A percentile compares a stretch with the other conserved stretches of the same genome.
phyloP scores from a whole-genome alignment of 2,797 vertebrate genomes.

The Xenops minutus region DNA sequence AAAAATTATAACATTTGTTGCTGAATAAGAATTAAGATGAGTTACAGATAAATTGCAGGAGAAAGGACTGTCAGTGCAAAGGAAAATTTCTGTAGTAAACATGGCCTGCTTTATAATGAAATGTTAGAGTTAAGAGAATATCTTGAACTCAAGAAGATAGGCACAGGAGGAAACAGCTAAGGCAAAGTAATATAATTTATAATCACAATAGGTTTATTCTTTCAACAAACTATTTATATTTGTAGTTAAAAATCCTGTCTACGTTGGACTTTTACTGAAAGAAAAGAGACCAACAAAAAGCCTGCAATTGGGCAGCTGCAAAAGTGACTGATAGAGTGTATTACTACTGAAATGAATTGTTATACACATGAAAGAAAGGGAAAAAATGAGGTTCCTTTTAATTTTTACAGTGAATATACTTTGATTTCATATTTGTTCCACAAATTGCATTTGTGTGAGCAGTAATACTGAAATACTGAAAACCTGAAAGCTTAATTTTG shows the following conservation, averaged over 20 bases:
- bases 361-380: neutral
- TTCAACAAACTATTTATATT: neutral
- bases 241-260: no score
- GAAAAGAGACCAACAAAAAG: neutral
- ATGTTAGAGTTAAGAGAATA: neutral
- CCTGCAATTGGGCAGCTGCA: neutral
- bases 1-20: neutral
- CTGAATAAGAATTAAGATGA: neutral
- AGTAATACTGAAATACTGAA: neutral
- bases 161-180: neutral
- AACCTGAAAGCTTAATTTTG: neutral
- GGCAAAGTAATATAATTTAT: neutral
- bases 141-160: neutral
- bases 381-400: neutral
- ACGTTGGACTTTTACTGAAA: no score
- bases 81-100: neutral
- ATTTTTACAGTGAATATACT: neutral
- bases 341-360: neutral
- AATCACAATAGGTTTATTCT: neutral
- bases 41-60: neutral
- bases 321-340: neutral
- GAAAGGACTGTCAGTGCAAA: neutral
- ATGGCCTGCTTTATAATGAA: neutral
- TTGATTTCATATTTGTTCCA: neutral
- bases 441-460: neutral